Evolutionary conservation across 1,140 invertebrate genomes (phyloP).

Genomic region (Belonocnema kinseyi): DNA sequence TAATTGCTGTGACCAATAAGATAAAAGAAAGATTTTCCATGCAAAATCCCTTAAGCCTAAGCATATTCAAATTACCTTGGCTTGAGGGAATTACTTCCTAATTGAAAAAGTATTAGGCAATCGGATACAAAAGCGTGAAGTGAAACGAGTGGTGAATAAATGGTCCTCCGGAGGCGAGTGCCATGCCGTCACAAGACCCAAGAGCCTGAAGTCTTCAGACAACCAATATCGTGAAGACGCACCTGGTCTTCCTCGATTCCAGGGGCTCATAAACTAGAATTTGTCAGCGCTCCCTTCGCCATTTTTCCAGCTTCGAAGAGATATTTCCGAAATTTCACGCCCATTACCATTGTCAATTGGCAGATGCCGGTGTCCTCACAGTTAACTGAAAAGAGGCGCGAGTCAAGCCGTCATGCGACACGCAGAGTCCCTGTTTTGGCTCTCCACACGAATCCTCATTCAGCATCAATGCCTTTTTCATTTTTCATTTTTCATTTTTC

Average conservation of each 20-base stretch:
- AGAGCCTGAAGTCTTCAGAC: background rate
- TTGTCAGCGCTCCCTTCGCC: conserved; percentile 64
- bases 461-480: background rate
- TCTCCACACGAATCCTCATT: conserved; percentile 31
- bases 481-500: background rate
- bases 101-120: conserved; percentile 11
- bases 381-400: conserved; percentile 49
- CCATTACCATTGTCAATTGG: conserved; percentile 72
- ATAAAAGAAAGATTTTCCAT: background rate
- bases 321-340: conserved; percentile 74
- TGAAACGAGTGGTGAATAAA: conserved; percentile 9
- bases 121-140: conserved; percentile 7
- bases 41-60: background rate
- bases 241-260: conserved; percentile 46
- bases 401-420: conserved; percentile 47
- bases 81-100: background rate
- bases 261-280: conserved; percentile 66
- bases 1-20: background rate
- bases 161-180: background rate
- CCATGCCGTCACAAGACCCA: background rate
- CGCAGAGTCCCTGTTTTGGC: conserved; percentile 46
- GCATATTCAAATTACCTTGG: conserved; percentile 1
- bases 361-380: conserved; percentile 64
- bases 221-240: conserved; percentile 32
- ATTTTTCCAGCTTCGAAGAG: conserved; percentile 46